Conservation (phyloP, 2,888 invertebrate species). For the Drosophila nr. perissopoda region DNA sequence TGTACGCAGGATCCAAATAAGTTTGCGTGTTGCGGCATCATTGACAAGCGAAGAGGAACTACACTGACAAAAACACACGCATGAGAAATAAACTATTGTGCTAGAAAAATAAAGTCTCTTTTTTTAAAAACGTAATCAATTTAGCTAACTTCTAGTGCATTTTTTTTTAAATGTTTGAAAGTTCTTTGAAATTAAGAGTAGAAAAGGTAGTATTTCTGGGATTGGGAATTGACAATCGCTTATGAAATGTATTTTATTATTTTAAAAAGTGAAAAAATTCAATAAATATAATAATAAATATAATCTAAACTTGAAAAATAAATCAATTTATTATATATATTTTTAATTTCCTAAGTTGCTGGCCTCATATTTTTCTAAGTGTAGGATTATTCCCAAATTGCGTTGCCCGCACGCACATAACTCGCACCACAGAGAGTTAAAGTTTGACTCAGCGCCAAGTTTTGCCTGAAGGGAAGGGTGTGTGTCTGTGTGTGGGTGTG, state of each 20-base stretch:
- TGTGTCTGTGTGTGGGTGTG: conserved; percentile 2
- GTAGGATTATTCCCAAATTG: conserved; percentile 31
- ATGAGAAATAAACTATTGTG: background rate
- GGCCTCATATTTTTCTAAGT: background rate
- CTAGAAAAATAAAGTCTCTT: background rate
- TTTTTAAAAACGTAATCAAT: background rate
- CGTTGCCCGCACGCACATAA: conserved; percentile 65
- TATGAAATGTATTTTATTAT: no score
- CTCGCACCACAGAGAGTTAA: conserved; percentile 20
- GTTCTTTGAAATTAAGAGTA: no score
- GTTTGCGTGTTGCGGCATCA: conserved; percentile 65
- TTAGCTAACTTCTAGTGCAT: background rate
- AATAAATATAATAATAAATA: background rate
- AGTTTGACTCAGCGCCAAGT: conserved; percentile 41
- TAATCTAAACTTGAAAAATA: no score
- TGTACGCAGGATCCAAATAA: conserved; percentile 29
- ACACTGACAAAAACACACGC: background rate
- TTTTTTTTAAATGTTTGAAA: background rate
- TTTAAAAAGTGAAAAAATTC: no score
- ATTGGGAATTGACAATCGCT: no score
- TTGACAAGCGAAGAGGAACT: conserved; percentile 49
- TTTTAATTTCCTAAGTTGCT: background rate
- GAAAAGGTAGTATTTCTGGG: no score
- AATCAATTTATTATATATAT: background rate
- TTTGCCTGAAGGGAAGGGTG: background rate